phyloP scores from a whole-genome alignment of 2,113 vertebrate species.

The Centropus unirufus region DNA sequence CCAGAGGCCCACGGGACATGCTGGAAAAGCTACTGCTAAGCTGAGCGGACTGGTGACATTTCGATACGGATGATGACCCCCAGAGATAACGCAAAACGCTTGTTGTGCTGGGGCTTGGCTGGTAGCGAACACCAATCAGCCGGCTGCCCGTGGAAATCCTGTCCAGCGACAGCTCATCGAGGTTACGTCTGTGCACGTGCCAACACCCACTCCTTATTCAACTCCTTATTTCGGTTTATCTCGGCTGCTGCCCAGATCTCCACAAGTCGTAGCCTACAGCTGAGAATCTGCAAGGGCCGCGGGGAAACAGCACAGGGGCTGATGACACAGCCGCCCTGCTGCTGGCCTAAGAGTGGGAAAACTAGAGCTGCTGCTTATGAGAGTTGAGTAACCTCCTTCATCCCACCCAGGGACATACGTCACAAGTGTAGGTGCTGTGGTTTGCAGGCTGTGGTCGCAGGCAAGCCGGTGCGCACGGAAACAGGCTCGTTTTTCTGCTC shows the following conservation, averaged over 20 bases:
- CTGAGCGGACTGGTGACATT: fast-evolving
- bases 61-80: neutral
- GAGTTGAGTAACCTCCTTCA: fast-evolving
- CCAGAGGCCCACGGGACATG: fast-evolving
- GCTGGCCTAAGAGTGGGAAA: fast-evolving
- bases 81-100: neutral
- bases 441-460: neutral
- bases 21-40: fast-evolving
- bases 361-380: fast-evolving
- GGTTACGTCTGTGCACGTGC: fast-evolving
- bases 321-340: fast-evolving
- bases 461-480: neutral
- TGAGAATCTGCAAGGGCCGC: fast-evolving
- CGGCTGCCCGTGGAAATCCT: neutral
- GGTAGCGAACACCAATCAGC: neutral
- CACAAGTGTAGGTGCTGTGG: neutral
- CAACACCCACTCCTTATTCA: neutral
- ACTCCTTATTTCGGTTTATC: neutral
- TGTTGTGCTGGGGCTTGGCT: neutral
- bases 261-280: neutral
- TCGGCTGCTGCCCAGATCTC: neutral
- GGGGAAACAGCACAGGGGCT: neutral
- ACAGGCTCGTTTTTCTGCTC: fast-evolving
- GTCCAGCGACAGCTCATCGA: neutral
- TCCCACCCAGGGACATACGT: fast-evolving